Base-by-base conservation (phyloP, 2,888 invertebrate species). In the Adelphocoris suturalis region DNA sequence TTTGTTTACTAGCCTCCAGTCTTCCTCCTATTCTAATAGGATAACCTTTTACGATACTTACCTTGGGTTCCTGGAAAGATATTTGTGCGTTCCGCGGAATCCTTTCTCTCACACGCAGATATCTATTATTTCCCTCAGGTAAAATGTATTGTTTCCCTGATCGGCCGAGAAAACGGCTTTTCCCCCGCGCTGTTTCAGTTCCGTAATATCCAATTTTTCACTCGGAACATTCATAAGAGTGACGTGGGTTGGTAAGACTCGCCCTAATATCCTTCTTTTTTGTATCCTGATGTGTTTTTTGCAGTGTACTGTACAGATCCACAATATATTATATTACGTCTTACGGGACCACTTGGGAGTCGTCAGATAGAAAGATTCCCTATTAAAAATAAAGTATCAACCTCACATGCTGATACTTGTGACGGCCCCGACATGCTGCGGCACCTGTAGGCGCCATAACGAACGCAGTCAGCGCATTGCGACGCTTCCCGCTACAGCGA, bases 1-100 rank as follows among this genome's bases (percentile, higher is more conserved):
- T 88, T 88, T 88, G 88, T 88, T 88, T 88, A 88, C 88, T 88
- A 88, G 88, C 88, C 88, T 88, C 88, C 14, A 88, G 88, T 78
- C 88, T 80, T 88, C 85, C 61, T 88, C 80, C 88, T 88, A 88
- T 88, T 88, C 88, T 88, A 88, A 88, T 88, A 78, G 78, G 88
- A 88, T 88, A 76, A 88, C 88, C 88, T 88, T 88, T 78, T 78
- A 88, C 88, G 80, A 88, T 88, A 88, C 78, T 88, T 88, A 88
- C 88, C 88, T 88, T 27, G 52, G 82, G 68, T 23, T 68, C 68
- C 82, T 82, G 19, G 4, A 28, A 37, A 85, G 57, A 85, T 85
- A 85, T 85, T 85, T 85, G 85, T 85, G 61, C 85, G 57, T 61
- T 57, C 55, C 82, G 46, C 46, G 23, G 85, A 85, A 85, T 85